phyloP scores from a whole-genome alignment of 1,140 invertebrate species.

The Batillaria attramentaria region DNA sequence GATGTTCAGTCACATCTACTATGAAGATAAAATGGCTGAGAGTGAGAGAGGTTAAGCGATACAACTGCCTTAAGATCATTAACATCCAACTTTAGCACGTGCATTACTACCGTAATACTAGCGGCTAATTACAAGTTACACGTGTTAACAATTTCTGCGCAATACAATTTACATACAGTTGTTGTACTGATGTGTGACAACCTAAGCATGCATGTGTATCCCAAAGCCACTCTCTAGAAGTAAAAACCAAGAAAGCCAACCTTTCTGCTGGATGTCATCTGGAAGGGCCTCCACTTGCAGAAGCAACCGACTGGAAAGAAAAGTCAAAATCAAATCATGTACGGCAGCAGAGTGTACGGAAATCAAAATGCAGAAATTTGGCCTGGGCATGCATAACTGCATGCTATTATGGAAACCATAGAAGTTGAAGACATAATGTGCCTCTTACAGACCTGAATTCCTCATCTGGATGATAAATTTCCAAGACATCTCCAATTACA shows the following conservation, averaged over 20 bases:
- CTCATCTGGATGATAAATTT: constrained; percentile 92
- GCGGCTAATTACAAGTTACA: too few species aligned
- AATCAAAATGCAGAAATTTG: neutral
- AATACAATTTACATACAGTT: too few species aligned
- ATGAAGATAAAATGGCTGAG: too few species aligned
- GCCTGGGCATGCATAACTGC: neutral
- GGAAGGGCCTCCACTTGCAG: constrained; percentile 87
- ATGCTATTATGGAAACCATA: neutral
- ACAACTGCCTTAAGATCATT: too few species aligned
- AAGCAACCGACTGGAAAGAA: constrained; percentile 77
- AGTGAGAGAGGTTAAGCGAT: too few species aligned
- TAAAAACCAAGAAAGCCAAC: constrained; percentile 57
- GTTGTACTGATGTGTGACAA: too few species aligned
- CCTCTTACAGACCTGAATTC: constrained; percentile 77
- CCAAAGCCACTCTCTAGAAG: too few species aligned
- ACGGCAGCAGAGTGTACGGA: neutral
- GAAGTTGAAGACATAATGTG: neutral
- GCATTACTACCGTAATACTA: too few species aligned
- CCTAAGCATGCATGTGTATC: too few species aligned
- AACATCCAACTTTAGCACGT: too few species aligned
- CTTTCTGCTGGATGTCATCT: constrained; percentile 83
- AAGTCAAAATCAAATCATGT: neutral
- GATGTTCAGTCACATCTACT: too few species aligned
- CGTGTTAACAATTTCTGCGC: too few species aligned
- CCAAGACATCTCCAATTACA: constrained; percentile 89